Conservation (phyloP, 2,113 vertebrate species). For the Centropus unirufus region DNA sequence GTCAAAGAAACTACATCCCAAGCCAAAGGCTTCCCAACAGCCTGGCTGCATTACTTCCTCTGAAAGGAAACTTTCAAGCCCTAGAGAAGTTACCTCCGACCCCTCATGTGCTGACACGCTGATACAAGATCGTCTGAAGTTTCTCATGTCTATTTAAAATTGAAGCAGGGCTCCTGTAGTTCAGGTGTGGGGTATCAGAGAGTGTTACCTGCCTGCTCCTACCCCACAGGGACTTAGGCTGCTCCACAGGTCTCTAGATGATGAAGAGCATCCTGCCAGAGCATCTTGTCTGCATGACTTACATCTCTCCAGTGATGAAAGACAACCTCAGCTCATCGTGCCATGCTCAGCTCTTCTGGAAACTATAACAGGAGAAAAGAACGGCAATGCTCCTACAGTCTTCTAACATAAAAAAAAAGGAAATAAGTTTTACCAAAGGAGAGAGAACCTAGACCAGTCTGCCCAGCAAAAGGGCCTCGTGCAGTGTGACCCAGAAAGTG, state of each 20-base stretch:
- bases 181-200: not conserved
- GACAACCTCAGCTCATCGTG: not conserved
- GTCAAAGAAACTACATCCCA: fast-evolving
- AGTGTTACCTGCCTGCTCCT: not conserved
- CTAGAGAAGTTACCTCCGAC: not conserved
- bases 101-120: not conserved
- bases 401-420: not conserved
- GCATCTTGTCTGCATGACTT: not conserved
- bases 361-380: not conserved
- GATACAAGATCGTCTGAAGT: not conserved
- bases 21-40: not conserved
- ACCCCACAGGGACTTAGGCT: not conserved
- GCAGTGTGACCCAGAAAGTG: not conserved
- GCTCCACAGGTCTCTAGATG: not conserved
- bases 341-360: not conserved
- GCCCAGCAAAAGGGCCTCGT: not conserved
- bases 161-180: not conserved
- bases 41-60: fast-evolving
- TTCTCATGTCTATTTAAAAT: not conserved
- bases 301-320: not conserved
- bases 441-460: not conserved
- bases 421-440: not conserved
- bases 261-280: not conserved
- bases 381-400: not conserved
- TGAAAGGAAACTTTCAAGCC: not conserved